phyloP scores from a whole-genome alignment of 2,797 vertebrate species.

The Macrochelys suwanniensis region DNA sequence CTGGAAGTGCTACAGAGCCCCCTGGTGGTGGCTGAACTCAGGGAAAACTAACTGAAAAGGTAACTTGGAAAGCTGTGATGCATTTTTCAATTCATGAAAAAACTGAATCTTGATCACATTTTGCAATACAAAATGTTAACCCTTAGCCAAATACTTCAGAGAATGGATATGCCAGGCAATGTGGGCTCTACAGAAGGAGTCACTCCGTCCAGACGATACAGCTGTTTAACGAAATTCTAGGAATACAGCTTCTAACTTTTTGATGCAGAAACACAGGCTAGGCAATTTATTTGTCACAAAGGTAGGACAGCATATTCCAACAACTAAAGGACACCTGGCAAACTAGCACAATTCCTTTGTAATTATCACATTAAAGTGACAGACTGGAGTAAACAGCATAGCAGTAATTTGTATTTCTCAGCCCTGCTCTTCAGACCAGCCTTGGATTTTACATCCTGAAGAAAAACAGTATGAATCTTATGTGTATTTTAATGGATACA shows the following conservation, averaged over 20 bases:
- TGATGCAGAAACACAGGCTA: not conserved
- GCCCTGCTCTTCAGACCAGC: slow-evolving; percentile 3
- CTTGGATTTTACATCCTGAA: not conserved
- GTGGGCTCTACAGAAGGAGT: not conserved
- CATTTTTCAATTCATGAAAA: not conserved
- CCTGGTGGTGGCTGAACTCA: slow-evolving; percentile 39
- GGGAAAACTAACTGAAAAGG: not conserved
- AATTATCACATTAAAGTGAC: slow-evolving; percentile 40
- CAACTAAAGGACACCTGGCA: not conserved
- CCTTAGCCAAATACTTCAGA: not conserved
- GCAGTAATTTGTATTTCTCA: slow-evolving; percentile 37
- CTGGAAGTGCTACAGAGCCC: not conserved
- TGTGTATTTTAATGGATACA: not conserved
- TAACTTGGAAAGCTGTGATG: not conserved
- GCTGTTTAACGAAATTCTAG: not conserved
- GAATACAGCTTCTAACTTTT: not conserved
- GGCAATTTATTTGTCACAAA: not conserved
- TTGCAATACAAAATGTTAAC: not conserved
- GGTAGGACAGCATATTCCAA: slow-evolving; percentile 11
- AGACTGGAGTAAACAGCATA: slow-evolving; percentile 33
- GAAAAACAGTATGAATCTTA: not conserved
- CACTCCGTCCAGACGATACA: not conserved
- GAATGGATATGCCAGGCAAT: not conserved
- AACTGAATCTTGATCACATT: fast-evolving
- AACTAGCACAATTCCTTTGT: not conserved